Evolutionary conservation across 2,888 invertebrate genomes (phyloP).

Genomic region (Chrysopilus asiliformis): DNA sequence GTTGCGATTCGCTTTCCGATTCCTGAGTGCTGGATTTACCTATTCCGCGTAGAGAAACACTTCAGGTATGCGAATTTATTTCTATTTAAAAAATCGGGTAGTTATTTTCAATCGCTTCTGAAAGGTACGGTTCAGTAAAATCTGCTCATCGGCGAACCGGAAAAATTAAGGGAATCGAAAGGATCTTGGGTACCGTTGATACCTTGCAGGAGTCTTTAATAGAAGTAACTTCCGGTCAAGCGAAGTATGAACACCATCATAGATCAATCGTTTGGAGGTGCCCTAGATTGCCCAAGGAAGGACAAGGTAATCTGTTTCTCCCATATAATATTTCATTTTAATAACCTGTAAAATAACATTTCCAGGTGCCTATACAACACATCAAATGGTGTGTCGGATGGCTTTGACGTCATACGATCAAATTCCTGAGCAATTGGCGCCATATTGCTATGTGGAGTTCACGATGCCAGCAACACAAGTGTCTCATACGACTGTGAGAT

Average conservation of each 20-base stretch:
- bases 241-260: constrained; percentile 98
- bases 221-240: constrained; percentile 91
- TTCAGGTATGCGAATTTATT: constrained; percentile 52
- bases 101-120: neutral
- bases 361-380: constrained; percentile 92
- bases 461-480: constrained; percentile 97
- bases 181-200: constrained; percentile 83
- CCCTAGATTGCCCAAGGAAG: constrained; percentile 92
- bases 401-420: constrained; percentile 95
- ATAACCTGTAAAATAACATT: neutral
- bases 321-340: neutral
- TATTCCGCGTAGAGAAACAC: constrained; percentile 96
- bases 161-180: constrained; percentile 84
- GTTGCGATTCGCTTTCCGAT: constrained; percentile 93
- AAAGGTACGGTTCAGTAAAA: constrained; percentile 89
- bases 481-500: constrained; percentile 90
- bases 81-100: neutral
- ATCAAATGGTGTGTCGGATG: constrained; percentile 87
- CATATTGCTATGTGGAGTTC: constrained; percentile 85
- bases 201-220: constrained; percentile 82
- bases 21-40: constrained; percentile 98
- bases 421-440: constrained; percentile 84
- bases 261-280: constrained; percentile 97
- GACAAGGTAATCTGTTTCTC: constrained; percentile 59
- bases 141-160: constrained; percentile 80